phyloP scores from a whole-genome alignment of 2,113 vertebrate species.

The Oncorhynchus clarkii region DNA sequence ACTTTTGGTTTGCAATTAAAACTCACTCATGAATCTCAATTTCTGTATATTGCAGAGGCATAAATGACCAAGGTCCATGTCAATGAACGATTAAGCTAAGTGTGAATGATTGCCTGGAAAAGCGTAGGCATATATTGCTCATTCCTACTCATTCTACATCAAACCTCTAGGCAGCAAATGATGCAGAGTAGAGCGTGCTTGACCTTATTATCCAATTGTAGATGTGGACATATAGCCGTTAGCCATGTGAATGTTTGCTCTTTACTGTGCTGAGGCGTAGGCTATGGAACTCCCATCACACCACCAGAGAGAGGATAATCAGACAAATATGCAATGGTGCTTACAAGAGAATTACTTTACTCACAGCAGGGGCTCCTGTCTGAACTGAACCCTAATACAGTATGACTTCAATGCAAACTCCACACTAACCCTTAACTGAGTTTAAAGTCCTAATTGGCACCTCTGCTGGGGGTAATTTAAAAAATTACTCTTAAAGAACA shows the following conservation, averaged over 20 bases:
- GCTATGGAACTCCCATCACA: background rate
- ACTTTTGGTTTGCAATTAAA: background rate
- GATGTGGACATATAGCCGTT: background rate
- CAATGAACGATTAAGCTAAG: background rate
- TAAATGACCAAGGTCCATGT: background rate
- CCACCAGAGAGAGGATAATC: slow-evolving; percentile 1
- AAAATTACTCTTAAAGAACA: slow-evolving; percentile 28
- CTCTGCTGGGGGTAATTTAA: slow-evolving; percentile 35
- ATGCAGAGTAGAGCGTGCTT: background rate
- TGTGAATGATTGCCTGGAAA: background rate
- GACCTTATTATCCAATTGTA: background rate
- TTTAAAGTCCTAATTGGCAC: slow-evolving; percentile 44
- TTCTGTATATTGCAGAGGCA: background rate
- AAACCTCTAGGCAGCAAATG: background rate
- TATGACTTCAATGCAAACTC: slow-evolving; percentile 8
- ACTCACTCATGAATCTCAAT: background rate
- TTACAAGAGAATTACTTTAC: slow-evolving; percentile 8
- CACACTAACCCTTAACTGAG: slow-evolving; percentile 36
- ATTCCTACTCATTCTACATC: background rate
- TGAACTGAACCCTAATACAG: slow-evolving; percentile 15
- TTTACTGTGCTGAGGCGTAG: background rate
- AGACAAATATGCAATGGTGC: slow-evolving; percentile 4
- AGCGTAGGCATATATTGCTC: background rate
- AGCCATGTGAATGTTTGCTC: background rate
- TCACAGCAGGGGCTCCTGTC: slow-evolving; percentile 19